Base-by-base conservation (phyloP, 2,797 vertebrate species). In the Anomalospiza imberbis region DNA sequence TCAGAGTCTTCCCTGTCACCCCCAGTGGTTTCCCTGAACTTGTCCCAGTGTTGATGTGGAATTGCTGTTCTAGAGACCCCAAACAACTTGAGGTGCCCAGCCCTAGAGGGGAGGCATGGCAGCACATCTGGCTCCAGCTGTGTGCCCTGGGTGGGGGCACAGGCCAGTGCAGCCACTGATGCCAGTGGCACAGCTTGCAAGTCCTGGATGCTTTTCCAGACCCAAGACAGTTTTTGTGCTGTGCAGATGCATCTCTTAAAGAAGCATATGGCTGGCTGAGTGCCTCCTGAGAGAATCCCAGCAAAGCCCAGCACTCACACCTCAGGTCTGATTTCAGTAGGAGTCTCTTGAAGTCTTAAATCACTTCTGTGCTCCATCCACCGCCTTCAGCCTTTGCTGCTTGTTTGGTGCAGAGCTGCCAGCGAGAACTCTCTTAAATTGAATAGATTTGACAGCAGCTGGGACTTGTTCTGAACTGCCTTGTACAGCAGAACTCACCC, bases 41-140 rank as follows among this genome's bases (percentile, higher is more conserved):
- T 22, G 11, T 62, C 65, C 10, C 12, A 42, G 0, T 32, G 34
- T 0, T 0, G 1, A 0, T 10, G 19, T 68, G 67, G 67, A 61
- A 34, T 48, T 65, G 31, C 62, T 81, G 71, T 7, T 50, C 47
- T 47, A 45, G 72, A 55, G 26, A 57, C 42, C 36, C 36, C 45
- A 14, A 17, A 34, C 15, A 31, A 1, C 36, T 44, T 4, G 3
- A 45, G 17, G 16, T 45, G 36, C 50, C 38, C 21, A 24, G 63
- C 13, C 34, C 60, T 5, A 4, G 67, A 63, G 48, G 13, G 17
- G 45, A 61, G 20, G 51, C 31, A 68, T 55, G 17, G 63, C 47
- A 68, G 54, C 72, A 53, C 15, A 21, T 29, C 45, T 34, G 71
- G 16, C 38, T 65, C 28, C 17, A 12, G 66, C 12, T 73, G 36